Conservation (phyloP, 2,888 invertebrate species). For the Neoitamus cyanurus region DNA sequence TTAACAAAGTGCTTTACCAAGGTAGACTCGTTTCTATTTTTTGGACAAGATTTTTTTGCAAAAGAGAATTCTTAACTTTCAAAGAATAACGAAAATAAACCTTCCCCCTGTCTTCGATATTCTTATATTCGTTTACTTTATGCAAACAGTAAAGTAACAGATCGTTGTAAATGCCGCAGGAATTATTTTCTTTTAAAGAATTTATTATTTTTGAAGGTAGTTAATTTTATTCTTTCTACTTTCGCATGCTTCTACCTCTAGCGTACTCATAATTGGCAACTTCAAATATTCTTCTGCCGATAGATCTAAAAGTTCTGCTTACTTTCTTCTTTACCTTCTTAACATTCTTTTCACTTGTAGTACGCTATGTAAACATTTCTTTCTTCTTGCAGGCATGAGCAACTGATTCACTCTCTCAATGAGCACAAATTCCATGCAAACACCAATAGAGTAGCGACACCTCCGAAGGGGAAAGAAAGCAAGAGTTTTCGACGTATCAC, state of each 20-base stretch:
- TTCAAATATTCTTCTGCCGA: neutral
- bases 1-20: neutral
- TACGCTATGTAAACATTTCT: neutral
- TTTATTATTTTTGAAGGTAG: neutral
- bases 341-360: neutral
- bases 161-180: neutral
- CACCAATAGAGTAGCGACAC: neutral
- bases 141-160: neutral
- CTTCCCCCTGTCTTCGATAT: neutral
- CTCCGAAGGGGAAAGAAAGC: neutral
- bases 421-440: neutral
- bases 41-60: neutral
- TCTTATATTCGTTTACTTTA: neutral
- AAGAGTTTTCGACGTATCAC: neutral
- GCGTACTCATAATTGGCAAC: neutral
- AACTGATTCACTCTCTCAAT: neutral
- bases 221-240: neutral
- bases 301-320: neutral
- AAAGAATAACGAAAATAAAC: neutral
- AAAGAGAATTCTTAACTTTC: neutral
- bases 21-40: neutral
- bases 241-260: neutral
- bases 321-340: neutral
- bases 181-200: neutral
- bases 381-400: constrained; percentile 2